Evolutionary conservation across 2,797 vertebrate genomes (phyloP), one percentile per base, ranked within the genome.

Genomic region (Neostethus bicornis): DNA sequence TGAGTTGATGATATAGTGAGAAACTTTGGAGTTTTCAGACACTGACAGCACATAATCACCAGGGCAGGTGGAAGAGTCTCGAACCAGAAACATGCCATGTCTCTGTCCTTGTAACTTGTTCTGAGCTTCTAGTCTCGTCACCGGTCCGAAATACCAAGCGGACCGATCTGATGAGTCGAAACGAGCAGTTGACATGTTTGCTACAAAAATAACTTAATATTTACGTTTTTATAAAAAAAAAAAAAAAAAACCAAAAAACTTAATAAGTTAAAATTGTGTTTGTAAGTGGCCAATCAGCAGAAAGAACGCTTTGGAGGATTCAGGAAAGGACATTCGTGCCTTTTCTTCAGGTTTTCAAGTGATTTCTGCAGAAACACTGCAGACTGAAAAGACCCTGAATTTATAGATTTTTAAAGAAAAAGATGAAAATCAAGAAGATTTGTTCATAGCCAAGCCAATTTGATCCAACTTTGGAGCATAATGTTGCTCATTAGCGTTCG

Each of bases 1-100:
- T 2, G 96, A 98, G 88, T 98, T 98, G 81, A 99, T 98, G 84
- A 99, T 99, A 90, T 99, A 99, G 91, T 99, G 97, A 23, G 97
- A 99, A 49, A 99, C 96, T 60, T 96, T 94, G 66, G 95, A 95
- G 90, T 98, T 99, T 81, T 99, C 97, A 0, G 96, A 98, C 53
- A 99, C 97, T 0, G 97, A 99, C 68, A 99, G 91, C 61, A 99
- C 97, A 73, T 98, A 98, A 86, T 99, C 96, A 1, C 97, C 97
- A 0, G 95, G 96, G 79, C 96, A 99, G 77, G 97, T 99, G 70
- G 96, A 97, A 9, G 96, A 98, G 85, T 99, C 96, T 61, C 97
- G 93, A 47, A 99, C 97, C 1, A 99, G 87, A 75, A 99, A 99
- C 88, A 95, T 92, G 50, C 97, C 97, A 51, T 97, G 96, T 64